Evolutionary conservation across 1,140 invertebrate genomes (phyloP).

Genomic region (Plectrocnemia conspersa): DNA sequence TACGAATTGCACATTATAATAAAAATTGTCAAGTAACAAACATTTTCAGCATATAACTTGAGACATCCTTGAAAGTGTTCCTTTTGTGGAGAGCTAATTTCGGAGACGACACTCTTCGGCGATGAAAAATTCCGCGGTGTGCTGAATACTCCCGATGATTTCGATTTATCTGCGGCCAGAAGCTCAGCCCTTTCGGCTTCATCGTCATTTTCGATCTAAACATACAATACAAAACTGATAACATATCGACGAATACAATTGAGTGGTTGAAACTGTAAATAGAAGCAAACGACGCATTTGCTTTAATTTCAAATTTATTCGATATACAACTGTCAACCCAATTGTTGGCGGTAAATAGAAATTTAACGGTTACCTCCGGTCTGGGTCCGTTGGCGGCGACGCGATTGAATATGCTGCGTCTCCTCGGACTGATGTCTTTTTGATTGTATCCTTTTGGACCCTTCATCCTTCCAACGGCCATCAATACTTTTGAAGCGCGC

Average conservation of each 20-base stretch:
- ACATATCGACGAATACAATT: neutral
- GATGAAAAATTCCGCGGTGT: conserved; percentile 38
- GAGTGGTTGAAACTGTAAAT: neutral
- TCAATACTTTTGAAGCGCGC: no score
- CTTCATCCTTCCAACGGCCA: conserved; percentile 2
- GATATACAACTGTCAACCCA: neutral
- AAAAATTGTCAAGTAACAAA: conserved; percentile 38
- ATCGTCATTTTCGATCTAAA: conserved; percentile 50
- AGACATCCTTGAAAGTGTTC: conserved; percentile 65
- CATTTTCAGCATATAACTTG: conserved; percentile 64
- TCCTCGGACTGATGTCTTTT: conserved; percentile 1
- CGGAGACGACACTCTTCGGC: conserved; percentile 32
- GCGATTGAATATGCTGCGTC: conserved; percentile 6
- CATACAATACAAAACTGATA: neutral
- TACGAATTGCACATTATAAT: neutral
- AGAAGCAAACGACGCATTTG: neutral
- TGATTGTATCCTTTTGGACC: neutral
- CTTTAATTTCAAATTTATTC: neutral
- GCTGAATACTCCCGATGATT: conserved; percentile 37
- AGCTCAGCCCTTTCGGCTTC: conserved; percentile 50
- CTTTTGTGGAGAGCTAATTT: conserved; percentile 50
- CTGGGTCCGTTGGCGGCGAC: neutral
- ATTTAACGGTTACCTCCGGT: neutral
- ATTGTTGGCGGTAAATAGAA: no score
- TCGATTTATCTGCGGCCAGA: conserved; percentile 45